Base-by-base conservation (phyloP, 2,888 invertebrate species). In the Lumbricus terrestris region DNA sequence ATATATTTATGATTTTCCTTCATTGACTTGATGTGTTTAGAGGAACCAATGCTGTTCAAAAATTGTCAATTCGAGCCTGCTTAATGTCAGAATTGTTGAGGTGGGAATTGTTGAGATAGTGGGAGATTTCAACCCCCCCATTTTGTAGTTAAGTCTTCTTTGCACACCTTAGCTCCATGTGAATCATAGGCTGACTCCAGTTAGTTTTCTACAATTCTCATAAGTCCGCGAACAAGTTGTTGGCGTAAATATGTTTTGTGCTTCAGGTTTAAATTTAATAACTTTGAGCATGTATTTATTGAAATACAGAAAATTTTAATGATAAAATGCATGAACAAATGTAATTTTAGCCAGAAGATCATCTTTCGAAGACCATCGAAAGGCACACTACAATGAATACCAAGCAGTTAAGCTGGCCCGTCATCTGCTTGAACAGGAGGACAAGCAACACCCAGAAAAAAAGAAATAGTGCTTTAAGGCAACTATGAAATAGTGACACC, bases 371-470 rank as follows among this genome's bases (percentile, higher is more conserved):
- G 96, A 97, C 93, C 98, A 98, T 94, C 96, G 99, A 92, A 99
- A 98, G 96, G 97, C 97, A 93, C 99, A 99, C 94, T 99, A 99
- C 95, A 98, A 99, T 95, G 99, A 99, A 95, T 99, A 97, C 95
- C 97, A 98, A 95, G 98, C 98, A 0, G 97, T 99, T 16, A 97
- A 98, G 95, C 95, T 98, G 94, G 98, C 98, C 38, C 96, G 98
- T 93, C 97, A 98, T 95, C 96, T 98, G 92, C 96, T 98, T 96
- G 97, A 97, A 92, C 97, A 97, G 42, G 97, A 97, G 2, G 97
- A 97, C 0, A 97, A 97, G 2, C 96, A 96, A 0, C 96, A 96
- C 0, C 95, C 95, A 1, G 95, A 95, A 33, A 94, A 42, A 33
- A 82, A 90, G 69, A 69, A 89, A 37, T 29, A 89, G 88, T 37